Evolutionary conservation across 2,797 vertebrate species (phyloP).

Genomic region (Vireo griseus): DNA sequence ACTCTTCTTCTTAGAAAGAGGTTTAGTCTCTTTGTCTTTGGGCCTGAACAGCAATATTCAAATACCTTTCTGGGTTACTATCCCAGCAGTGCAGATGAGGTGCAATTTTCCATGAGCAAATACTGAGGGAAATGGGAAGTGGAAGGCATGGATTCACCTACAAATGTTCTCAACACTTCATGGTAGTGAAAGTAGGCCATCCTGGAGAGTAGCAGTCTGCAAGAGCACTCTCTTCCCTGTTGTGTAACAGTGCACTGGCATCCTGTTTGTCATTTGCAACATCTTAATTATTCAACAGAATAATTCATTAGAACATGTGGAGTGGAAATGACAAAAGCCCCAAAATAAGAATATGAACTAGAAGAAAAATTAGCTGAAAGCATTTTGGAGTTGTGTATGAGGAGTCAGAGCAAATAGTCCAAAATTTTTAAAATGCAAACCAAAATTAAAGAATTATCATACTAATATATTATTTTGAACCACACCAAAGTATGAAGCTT

Average conservation of each 20-base stretch:
- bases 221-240: not conserved
- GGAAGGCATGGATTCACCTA: not conserved
- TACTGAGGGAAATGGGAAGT: not conserved
- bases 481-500: not conserved
- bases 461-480: not conserved
- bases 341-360: not conserved
- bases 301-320: not conserved
- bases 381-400: not conserved
- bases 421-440: not conserved
- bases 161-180: not conserved
- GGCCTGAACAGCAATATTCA: not conserved
- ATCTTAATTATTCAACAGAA: not conserved
- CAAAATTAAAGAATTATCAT: not conserved
- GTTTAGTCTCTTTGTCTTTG: not conserved
- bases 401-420: not conserved
- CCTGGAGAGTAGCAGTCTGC: not conserved
- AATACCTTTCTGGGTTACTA: not conserved
- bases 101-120: not conserved
- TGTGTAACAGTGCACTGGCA: not conserved
- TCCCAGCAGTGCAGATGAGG: not conserved
- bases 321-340: not conserved
- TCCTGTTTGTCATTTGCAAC: not conserved
- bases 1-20: not conserved
- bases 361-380: not conserved
- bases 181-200: not conserved